Base-by-base conservation (phyloP, 2,888 invertebrate genomes). In the Dexiosoma caninum region DNA sequence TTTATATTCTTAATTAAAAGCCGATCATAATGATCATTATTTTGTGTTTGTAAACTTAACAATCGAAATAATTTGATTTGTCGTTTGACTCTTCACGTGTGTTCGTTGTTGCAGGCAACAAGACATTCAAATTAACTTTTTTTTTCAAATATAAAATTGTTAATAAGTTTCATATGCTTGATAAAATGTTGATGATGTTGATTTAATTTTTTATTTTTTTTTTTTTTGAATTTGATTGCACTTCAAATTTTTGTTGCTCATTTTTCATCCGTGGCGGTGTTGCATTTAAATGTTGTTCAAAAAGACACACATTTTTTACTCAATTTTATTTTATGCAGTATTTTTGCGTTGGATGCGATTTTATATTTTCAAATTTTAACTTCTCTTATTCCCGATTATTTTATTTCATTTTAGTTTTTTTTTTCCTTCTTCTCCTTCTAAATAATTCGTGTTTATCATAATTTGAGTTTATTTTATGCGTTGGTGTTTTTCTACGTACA, bases 311-410 rank as follows among this genome's bases (percentile, higher is more conserved):
- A 37, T 44, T 2, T 7, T 51, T 51, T 49, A 27, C 16, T 35
- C 9, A 4, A 14, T 51, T 40, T n/a, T 9, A 14, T 35, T 19
- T 69, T 30, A 57, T 49, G 9, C 19, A 27, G 27, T 5, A 5
- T 51, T 51, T 57, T 79, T 78, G 78, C 75, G 76, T 82, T 75
- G 72, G 67, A 62, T 81, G 77, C 70, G 79, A 37, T 76, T 83
- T 78, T 60, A 37, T 60, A 7, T 16, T 30, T 57, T 60, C 1
- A 51, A 55, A 30, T 19, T 49, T n/a, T n/a, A 42, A 40, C 23
- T 55, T 60, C 21, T 70, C 23, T 69, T 49, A 32, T 59, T 72
- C 53, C 27, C 55, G 59, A 1, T 59, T 60, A 10, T 46, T 78
- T 40, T 55, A 19, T 64, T 72, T 44, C 6, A 21, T 69, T 60